phyloP scores from a whole-genome alignment of 2,797 vertebrate genomes.

The Euphonia xanthogaster region DNA sequence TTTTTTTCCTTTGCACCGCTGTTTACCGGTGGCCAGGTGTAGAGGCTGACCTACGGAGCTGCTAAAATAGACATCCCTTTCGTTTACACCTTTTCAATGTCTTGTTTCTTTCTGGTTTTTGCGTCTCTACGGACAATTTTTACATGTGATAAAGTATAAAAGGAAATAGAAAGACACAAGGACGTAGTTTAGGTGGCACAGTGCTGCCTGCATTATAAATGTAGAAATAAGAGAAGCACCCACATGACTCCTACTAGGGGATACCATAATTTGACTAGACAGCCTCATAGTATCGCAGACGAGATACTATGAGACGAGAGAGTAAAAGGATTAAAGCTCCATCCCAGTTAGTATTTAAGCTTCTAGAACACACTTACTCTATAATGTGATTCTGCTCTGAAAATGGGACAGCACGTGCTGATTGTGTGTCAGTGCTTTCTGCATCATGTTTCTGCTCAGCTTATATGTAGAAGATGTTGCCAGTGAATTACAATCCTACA shows the following conservation, averaged over 20 bases:
- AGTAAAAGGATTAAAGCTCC: constrained; percentile 58
- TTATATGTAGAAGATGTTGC: not conserved
- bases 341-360: not conserved
- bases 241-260: constrained; percentile 20
- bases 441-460: not conserved
- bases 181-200: not conserved
- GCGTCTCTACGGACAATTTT: not conserved
- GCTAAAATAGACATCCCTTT: not conserved
- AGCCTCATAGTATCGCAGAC: constrained; percentile 53
- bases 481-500: not conserved
- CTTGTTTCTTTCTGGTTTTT: not conserved
- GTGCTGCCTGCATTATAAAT: not conserved
- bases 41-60: not conserved
- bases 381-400: not conserved
- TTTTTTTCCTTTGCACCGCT: accelerated
- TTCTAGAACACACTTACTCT: not conserved
- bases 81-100: not conserved
- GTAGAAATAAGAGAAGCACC: constrained; percentile 1
- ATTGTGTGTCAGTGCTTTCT: not conserved
- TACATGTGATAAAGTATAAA: not conserved
- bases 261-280: constrained; percentile 59
- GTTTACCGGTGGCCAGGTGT: not conserved
- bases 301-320: constrained; percentile 35
- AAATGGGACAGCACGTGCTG: not conserved
- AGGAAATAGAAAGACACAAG: not conserved